Evolutionary conservation across 1,140 invertebrate genomes (phyloP).

Genomic region (Drosophila sechellia): DNA sequence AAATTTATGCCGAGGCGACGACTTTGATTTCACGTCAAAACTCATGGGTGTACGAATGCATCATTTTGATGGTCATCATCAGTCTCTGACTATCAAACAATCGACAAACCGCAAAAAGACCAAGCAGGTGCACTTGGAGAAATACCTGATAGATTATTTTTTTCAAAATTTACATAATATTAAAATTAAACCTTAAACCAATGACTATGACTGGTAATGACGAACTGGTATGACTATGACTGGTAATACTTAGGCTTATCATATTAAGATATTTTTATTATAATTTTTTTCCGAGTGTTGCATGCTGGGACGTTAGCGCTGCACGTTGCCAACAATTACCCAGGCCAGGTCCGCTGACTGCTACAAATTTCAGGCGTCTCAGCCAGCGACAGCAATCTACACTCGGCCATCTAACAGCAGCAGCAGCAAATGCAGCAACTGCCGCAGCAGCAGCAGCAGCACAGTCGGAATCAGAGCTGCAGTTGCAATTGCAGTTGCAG

Average conservation of each 20-base stretch:
- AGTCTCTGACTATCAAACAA: slow-evolving; percentile 83
- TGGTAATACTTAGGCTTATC: too few species aligned
- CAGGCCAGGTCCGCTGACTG: slow-evolving; percentile 61
- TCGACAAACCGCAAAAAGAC: slow-evolving; percentile 46
- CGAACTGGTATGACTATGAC: too few species aligned
- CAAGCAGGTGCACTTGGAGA: slow-evolving; percentile 22
- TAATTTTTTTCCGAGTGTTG: slow-evolving; percentile 29
- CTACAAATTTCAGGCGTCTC: slow-evolving; percentile 80
- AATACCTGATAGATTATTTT: neutral
- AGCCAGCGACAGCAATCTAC: slow-evolving; percentile 69
- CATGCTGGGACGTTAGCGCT: slow-evolving; percentile 54
- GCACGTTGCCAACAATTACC: slow-evolving; percentile 66
- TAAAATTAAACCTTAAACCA: too few species aligned
- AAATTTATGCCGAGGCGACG: slow-evolving; percentile 76
- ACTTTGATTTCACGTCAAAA: slow-evolving; percentile 82
- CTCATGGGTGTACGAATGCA: slow-evolving; percentile 83
- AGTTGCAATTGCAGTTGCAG: slow-evolving; percentile 25
- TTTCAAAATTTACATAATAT: too few species aligned
- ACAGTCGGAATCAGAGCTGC: slow-evolving; percentile 32
- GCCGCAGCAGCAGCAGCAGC: slow-evolving; percentile 1
- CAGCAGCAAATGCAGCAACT: slow-evolving; percentile 34
- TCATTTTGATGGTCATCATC: slow-evolving; percentile 84
- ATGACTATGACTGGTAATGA: too few species aligned
- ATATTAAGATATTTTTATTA: too few species aligned
- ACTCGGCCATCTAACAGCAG: slow-evolving; percentile 67